Conservation (phyloP, 1,140 invertebrate species). For the Probaryconus sp. region DNA sequence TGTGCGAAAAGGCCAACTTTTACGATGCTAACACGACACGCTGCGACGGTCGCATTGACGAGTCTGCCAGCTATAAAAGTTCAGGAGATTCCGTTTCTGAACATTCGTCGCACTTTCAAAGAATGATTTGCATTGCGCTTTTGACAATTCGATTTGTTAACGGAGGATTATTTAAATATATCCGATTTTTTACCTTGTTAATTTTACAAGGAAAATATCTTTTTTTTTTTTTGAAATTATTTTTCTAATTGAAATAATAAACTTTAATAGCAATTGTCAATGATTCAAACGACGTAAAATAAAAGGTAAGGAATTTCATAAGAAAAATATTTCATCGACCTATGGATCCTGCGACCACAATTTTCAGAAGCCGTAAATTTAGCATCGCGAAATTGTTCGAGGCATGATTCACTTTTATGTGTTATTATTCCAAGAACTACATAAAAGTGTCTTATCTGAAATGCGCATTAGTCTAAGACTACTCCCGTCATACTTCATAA, state of each 20-base stretch:
- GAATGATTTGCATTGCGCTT: constrained; percentile 17
- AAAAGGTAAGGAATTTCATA: too few species aligned
- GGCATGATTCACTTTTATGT: neutral
- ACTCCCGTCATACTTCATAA: constrained; percentile 22
- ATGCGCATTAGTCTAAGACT: constrained; percentile 3
- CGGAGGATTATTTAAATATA: too few species aligned
- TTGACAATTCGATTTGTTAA: constrained; percentile 20
- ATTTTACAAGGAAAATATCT: too few species aligned
- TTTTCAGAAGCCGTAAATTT: too few species aligned
- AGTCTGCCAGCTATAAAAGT: constrained; percentile 53
- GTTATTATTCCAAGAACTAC: neutral
- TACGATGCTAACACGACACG: constrained; percentile 57
- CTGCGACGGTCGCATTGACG: constrained; percentile 56
- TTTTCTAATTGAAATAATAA: too few species aligned
- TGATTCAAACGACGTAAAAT: too few species aligned
- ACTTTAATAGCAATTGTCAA: too few species aligned
- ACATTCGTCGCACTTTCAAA: constrained; percentile 41
- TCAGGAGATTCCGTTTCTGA: constrained; percentile 53
- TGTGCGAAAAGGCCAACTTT: constrained; percentile 57
- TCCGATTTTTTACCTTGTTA: too few species aligned
- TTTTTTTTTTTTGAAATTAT: too few species aligned
- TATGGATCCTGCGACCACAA: too few species aligned
- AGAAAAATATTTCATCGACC: too few species aligned
- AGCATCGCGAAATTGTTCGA: too few species aligned
- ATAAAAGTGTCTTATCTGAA: neutral